phyloP scores from a whole-genome alignment of 2,888 invertebrate species.

The Drosophila atroscutellata region DNA sequence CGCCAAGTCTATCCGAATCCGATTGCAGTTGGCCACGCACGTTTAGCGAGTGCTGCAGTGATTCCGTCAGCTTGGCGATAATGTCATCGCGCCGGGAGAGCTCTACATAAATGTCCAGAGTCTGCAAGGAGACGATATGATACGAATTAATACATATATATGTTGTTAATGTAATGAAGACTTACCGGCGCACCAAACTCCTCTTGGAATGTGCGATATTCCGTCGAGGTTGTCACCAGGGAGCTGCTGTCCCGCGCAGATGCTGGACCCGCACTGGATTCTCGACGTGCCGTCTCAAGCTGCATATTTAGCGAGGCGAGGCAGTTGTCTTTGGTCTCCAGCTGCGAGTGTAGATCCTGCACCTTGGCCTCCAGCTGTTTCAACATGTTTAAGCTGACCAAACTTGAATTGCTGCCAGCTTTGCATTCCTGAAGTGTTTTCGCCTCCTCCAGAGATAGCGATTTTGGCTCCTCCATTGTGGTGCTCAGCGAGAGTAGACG shows the following conservation, averaged over 20 bases:
- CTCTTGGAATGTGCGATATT: conserved; percentile 90
- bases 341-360: conserved; percentile 79
- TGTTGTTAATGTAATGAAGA: too few species aligned
- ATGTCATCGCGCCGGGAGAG: conserved; percentile 89
- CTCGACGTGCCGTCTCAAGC: conserved; percentile 75
- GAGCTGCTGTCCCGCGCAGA: conserved; percentile 84
- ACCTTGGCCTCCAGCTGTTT: conserved; percentile 82
- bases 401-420: conserved; percentile 56
- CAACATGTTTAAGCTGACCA: conserved; percentile 81
- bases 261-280: conserved; percentile 71
- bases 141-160: not conserved
- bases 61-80: conserved; percentile 90
- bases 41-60: conserved; percentile 88
- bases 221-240: conserved; percentile 86
- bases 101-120: conserved; percentile 90
- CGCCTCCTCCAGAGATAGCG: conserved; percentile 68
- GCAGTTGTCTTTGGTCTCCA: conserved; percentile 83
- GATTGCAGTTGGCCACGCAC: conserved; percentile 87
- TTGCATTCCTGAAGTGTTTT: conserved; percentile 59
- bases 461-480: conserved; percentile 79
- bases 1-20: conserved; percentile 88
- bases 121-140: conserved; percentile 84
- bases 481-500: conserved; percentile 74
- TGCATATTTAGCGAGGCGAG: conserved; percentile 82
- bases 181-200: conserved; percentile 89